Percentiles rank a stretch among this genome's conserved stretches.
phyloP scores from a whole-genome alignment of 2,888 invertebrate genomes.

The Pandemis corylana region DNA sequence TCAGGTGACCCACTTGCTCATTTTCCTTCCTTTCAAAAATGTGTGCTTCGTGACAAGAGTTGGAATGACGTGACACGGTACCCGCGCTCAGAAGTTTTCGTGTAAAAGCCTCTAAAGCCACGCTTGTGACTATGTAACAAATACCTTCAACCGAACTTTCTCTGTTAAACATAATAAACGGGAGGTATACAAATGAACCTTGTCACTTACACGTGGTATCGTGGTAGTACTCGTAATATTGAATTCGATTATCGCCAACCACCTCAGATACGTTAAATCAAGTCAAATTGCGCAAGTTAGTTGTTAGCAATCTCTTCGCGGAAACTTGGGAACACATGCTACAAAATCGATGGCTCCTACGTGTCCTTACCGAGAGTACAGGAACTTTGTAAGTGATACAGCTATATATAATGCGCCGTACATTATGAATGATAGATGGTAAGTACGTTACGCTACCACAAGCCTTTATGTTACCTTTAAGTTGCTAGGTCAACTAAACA shows the following conservation, averaged over 20 bases:
- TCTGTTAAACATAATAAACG: background rate
- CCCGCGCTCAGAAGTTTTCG: no score
- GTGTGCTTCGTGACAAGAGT: no score
- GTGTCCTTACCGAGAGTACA: slow-evolving; percentile 1
- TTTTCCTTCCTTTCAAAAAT: no score
- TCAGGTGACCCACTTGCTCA: no score
- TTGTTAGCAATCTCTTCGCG: slow-evolving; percentile 20
- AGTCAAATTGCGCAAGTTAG: slow-evolving; percentile 27
- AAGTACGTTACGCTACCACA: background rate
- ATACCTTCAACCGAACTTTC: no score
- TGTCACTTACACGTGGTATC: background rate
- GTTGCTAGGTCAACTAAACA: background rate
- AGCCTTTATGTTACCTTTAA: background rate
- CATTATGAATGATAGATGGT: background rate
- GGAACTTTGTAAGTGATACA: slow-evolving; percentile 20
- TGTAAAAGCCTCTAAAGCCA: no score
- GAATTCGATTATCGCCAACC: background rate
- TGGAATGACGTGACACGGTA: no score
- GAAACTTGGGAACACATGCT: slow-evolving; percentile 25
- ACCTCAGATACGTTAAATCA: slow-evolving; percentile 23
- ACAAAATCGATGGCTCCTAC: slow-evolving; percentile 24
- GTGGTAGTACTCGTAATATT: background rate
- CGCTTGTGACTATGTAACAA: no score
- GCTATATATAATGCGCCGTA: background rate
- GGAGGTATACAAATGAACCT: background rate